Base-by-base conservation (phyloP, 1,140 invertebrate genomes). In the Hyphantria cunea region DNA sequence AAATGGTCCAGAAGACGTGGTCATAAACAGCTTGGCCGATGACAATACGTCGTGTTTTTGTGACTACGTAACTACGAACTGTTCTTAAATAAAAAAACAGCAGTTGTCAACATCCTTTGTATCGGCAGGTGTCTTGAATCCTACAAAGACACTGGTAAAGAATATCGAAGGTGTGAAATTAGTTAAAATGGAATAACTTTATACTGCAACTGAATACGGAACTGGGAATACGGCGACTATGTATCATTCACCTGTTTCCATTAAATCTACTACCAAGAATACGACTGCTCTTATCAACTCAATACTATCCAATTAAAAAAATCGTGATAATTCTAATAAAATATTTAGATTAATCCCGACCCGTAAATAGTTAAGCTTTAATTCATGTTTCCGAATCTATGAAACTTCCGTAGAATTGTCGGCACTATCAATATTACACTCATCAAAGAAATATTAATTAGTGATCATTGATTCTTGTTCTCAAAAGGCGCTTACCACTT, bases 31-130 rank as follows among this genome's bases (percentile, higher is more conserved):
- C 70, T 72, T 67, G 65, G 67, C 64, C 50, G 60, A 71, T 66
- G 60, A 77, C 72, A 73, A 68, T 73, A 72, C 47, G 73, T 77
- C 70, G 78, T 80, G 79, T 71, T 84, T 86, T 86, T 88, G 74
- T 74, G 72, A 44, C 66, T 65, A 64, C 58, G 60, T 55, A 48
- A 58, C 48, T 58, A 58, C 39, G 47, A 48, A 58, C 33, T 58
- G 55, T 49, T 10, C 33, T 12, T 59, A 70, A 45, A 75, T 56
- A 72, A 76, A 76, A 70, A 60, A 68, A 66, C n/a, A n/a, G n/a
- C n/a, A 68, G 48, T 25, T 25, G 72, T 74, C 64, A 64, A 70
- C 50, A 68, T 60, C 62, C 66, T 68, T 76, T 76, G 76, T 81
- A 78, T 74, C 72, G 67, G 74, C 69, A 77, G 74, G 74, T 85